Evolutionary conservation across 1,140 invertebrate genomes (phyloP).

Genomic region (Euwallacea fornicatus): DNA sequence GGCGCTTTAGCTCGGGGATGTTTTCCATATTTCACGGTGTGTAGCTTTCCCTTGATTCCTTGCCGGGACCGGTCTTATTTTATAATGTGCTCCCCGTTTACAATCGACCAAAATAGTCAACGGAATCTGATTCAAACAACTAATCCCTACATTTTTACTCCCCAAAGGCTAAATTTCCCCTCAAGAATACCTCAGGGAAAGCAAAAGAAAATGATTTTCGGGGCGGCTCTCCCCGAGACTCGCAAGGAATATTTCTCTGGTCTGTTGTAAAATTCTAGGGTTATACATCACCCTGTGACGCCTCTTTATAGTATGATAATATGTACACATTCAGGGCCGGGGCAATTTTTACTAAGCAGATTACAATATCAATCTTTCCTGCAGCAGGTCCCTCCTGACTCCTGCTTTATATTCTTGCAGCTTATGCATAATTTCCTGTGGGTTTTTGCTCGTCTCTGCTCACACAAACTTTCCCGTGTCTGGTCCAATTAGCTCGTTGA

Average conservation of each 20-base stretch:
- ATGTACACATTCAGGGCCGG: conserved; percentile 51
- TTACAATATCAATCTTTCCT: conserved; percentile 54
- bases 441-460: conserved; percentile 9
- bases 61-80: conserved; percentile 41
- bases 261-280: conserved; percentile 47
- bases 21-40: conserved; percentile 48
- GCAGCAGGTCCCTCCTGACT: conserved; percentile 41
- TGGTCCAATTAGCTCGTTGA: too few species aligned
- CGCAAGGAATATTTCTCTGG: conserved; percentile 39
- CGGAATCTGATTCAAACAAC: not conserved
- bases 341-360: conserved; percentile 53
- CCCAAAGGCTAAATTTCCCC: not conserved
- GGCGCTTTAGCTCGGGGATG: conserved; percentile 18
- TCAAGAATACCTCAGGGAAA: not conserved
- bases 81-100: conserved; percentile 33
- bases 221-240: not conserved
- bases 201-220: not conserved
- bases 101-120: conserved; percentile 39
- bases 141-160: not conserved
- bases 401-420: conserved; percentile 46
- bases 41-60: conserved; percentile 38
- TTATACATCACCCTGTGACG: conserved; percentile 53
- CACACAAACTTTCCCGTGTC: too few species aligned
- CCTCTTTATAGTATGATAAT: conserved; percentile 54
- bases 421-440: conserved; percentile 42